These are phyloP conservation scores for Spodoptera frugiperda DNA, from an alignment of 1,140 invertebrate species.

Conservation along the genomic window DNA sequence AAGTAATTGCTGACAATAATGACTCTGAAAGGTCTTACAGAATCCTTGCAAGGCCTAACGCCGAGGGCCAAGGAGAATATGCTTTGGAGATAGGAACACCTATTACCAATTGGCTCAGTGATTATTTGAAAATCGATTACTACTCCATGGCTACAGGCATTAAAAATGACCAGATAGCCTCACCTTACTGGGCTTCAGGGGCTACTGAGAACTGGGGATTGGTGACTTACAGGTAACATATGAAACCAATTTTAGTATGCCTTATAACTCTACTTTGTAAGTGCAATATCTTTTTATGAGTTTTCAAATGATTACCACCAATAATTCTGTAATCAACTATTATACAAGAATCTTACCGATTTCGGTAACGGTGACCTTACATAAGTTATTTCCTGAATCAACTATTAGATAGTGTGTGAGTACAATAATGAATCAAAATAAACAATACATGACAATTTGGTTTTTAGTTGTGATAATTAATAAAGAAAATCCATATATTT, in stretches of 20 bases:
- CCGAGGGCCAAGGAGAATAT: constrained; percentile 88
- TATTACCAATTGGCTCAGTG: constrained; percentile 73
- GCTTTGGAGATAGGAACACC: constrained; percentile 86
- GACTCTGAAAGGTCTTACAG: constrained; percentile 83
- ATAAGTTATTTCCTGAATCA: too few relatives aligned
- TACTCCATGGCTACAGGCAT: constrained; percentile 78
- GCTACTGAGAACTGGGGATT: constrained; percentile 92
- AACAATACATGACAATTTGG: too few relatives aligned
- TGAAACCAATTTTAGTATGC: background rate
- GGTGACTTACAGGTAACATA: constrained; percentile 86
- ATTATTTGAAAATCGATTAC: constrained; percentile 78
- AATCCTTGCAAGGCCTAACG: constrained; percentile 91
- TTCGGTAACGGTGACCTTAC: too few relatives aligned
- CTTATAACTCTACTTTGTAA: too few relatives aligned
- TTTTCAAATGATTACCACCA: too few relatives aligned
- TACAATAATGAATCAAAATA: too few relatives aligned
- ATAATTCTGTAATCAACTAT: too few relatives aligned
- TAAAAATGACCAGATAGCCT: constrained; percentile 89
- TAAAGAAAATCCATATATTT: too few relatives aligned
- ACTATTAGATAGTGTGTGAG: too few relatives aligned
- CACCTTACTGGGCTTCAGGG: constrained; percentile 90
- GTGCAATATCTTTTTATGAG: too few relatives aligned
- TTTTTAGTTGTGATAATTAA: too few relatives aligned
- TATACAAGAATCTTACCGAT: too few relatives aligned
- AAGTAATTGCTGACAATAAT: constrained; percentile 87